Base-by-base conservation (phyloP, 2,797 vertebrate species). In the Poecilia picta region DNA sequence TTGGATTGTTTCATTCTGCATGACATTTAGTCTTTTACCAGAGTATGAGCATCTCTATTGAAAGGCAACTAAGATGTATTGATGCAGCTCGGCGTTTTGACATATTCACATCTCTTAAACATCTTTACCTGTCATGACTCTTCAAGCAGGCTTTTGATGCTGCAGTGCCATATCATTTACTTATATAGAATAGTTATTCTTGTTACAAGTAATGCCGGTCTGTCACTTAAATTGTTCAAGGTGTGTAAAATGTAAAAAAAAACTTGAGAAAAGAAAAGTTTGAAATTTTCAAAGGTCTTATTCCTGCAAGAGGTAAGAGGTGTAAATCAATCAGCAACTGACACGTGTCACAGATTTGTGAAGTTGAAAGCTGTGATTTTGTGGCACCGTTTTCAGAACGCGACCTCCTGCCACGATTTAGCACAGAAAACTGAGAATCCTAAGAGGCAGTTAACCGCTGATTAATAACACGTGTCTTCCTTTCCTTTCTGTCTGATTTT, bases 271-370 rank as follows among this genome's bases (percentile, higher is more conserved):
- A 51, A 51, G 49, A 25, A 53, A 53, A 25, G 51, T 53, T 53
- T 53, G 51, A 36, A 78, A n/a, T 36, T 72, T 70, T 62, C 66
- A 15, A 51, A 51, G 20, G 33, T 15, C 18, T 36, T 10, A 0
- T 76, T 55, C 11, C 55, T 76, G 4, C 25, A 45, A 77, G 76
- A 62, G n/a, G 8, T 57, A 47, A 77, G 76, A 62, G n/a, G 8
- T 57, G 43, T 55, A 45, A 85, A 78, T 59, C 59, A 70, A 33
- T 82, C 72, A 55, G 18, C 28, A 23, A 25, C 53, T 76, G 72
- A 57, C 15, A 47, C 5, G 33, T 59, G 59, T 68, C 5, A 23
- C 36, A 75, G 5, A 77, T 84, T 79, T 76, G 33, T 33, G 78
- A 74, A 76, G 66, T 64, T 33, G 3, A 71, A 57, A 13, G 39